phyloP scores from a whole-genome alignment of 2,797 vertebrate genomes.

The Sebastes oblongus region DNA sequence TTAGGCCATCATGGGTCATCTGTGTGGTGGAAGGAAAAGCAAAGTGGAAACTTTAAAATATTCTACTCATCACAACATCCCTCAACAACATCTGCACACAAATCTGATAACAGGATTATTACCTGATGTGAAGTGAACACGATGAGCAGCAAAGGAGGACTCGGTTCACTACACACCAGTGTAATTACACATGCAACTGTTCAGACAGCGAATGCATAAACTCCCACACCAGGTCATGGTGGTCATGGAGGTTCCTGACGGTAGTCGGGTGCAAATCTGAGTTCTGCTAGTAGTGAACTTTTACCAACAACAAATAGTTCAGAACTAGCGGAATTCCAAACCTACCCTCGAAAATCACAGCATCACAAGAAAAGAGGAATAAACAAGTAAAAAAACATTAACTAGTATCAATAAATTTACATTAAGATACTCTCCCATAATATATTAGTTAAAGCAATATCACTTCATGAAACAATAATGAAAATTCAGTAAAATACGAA shows the following conservation, averaged over 20 bases:
- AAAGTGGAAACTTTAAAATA: not conserved
- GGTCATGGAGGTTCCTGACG: constrained; percentile 41
- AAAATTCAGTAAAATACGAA: not conserved
- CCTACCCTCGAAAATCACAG: constrained; percentile 73
- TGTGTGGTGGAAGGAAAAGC: not conserved
- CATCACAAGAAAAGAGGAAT: constrained; percentile 13
- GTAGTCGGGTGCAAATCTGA: constrained; percentile 80
- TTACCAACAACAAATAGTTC: constrained; percentile 81
- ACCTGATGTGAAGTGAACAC: constrained; percentile 67
- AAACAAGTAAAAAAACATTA: not conserved
- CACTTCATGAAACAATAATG: too few relatives aligned
- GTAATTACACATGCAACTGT: constrained; percentile 4
- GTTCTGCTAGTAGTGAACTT: constrained; percentile 89
- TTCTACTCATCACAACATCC: not conserved
- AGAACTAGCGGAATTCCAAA: constrained; percentile 89
- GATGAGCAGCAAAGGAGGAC: constrained; percentile 16
- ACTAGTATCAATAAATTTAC: not conserved
- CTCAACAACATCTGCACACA: not conserved
- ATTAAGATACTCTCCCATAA: not conserved
- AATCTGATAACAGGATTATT: constrained; percentile 28
- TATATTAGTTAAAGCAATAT: not conserved
- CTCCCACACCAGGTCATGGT: not conserved
- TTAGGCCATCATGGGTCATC: not conserved
- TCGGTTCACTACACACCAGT: constrained; percentile 65
- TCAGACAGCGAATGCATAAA: not conserved